Percentiles rank a stretch among this genome's conserved stretches.
These are phyloP conservation scores for Coreoperca whiteheadi DNA, from an alignment of 2,113 vertebrate species.

Conservation along the genomic window DNA sequence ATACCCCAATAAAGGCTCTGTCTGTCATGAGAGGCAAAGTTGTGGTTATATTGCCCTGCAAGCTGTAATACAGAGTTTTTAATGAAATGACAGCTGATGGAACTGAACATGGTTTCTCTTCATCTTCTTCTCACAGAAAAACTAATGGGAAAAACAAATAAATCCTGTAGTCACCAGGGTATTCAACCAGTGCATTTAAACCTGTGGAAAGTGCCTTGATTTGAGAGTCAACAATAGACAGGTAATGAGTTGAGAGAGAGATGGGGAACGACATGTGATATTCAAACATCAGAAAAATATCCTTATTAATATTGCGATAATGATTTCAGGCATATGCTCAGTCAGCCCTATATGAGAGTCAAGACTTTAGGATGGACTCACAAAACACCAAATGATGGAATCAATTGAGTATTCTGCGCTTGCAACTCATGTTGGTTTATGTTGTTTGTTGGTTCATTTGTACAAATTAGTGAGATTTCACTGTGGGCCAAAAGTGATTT, in stretches of 20 bases:
- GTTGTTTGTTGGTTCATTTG: background rate
- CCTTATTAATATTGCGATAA: background rate
- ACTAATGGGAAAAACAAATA: background rate
- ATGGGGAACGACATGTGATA: background rate
- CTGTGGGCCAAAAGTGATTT: background rate
- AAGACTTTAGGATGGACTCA: background rate
- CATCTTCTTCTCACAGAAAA: background rate
- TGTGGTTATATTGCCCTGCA: background rate
- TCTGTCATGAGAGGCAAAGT: background rate
- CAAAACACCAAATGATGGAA: background rate
- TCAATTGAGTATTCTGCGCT: background rate
- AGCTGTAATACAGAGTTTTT: background rate
- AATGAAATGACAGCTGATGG: background rate
- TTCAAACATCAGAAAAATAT: background rate
- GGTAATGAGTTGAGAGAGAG: background rate
- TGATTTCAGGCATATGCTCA: background rate
- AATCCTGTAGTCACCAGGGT: background rate
- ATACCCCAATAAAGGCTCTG: background rate
- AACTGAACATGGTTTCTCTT: background rate
- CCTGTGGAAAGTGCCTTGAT: background rate
- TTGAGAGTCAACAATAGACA: background rate
- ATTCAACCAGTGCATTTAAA: background rate
- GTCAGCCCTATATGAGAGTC: background rate
- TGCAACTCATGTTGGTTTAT: background rate
- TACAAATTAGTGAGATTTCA: background rate